These are phyloP conservation scores for Protodeltote pygarga DNA, from an alignment of 2,888 invertebrate species.

Conservation along the genomic window DNA sequence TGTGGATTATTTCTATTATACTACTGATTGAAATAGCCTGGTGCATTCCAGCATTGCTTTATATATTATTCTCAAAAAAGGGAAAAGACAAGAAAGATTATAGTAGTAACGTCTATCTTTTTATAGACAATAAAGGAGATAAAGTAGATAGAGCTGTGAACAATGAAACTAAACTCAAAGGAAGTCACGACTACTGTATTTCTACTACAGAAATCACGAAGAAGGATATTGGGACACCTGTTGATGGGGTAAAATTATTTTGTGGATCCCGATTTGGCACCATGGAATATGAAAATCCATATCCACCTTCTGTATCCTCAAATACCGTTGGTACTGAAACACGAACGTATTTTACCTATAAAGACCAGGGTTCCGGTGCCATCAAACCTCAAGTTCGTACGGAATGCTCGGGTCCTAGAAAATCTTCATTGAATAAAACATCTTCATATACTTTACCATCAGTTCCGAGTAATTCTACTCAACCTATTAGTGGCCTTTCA, in stretches of 20 bases:
- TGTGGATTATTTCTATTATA: constrained; percentile 61
- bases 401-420: constrained; percentile 5
- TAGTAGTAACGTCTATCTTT: constrained; percentile 42
- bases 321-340: constrained; percentile 27
- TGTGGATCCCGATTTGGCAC: constrained; percentile 6
- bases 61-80: constrained; percentile 46
- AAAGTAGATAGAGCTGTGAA: constrained; percentile 10
- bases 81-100: constrained; percentile 36
- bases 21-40: constrained; percentile 70
- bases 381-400: background rate
- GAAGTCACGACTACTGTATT: too few relatives aligned
- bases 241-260: background rate
- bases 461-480: constrained; percentile 1
- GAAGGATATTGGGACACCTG: background rate
- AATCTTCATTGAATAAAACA: constrained; percentile 23
- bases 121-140: constrained; percentile 23
- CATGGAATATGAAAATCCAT: constrained; percentile 9
- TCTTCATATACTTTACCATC: background rate
- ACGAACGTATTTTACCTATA: constrained; percentile 13
- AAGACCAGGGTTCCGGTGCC: constrained; percentile 7
- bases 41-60: constrained; percentile 67
- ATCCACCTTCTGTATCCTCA: constrained; percentile 10
- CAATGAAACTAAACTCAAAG: too few relatives aligned
- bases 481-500: background rate
- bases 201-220: background rate